Base-by-base conservation (phyloP, 1,140 invertebrate species). In the Trissolcus basalis region DNA sequence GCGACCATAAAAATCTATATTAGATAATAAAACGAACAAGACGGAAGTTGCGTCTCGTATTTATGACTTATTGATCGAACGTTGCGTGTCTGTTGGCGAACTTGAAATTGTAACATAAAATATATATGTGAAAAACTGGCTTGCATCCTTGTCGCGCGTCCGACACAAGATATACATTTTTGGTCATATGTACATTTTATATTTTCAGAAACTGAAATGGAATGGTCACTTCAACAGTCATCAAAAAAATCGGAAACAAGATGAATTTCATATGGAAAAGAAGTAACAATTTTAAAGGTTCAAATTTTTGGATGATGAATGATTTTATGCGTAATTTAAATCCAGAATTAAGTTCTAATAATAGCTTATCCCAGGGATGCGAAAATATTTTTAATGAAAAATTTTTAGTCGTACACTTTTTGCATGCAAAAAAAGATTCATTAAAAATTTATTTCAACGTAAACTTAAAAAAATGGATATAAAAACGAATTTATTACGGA, bases 91-190 rank as follows among this genome's bases (percentile, higher is more conserved):
- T 39, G 45, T 50, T 27, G 58, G 12, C 7, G 14, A 9, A 13
- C 5, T n/a, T 32, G 43, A 65, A 65, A 65, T 65, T 65, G 55
- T 65, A 59, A 59, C 54, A 59, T 65, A 48, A 47, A 65, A 54
- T 19, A 67, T 67, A 50, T 61, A 61, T 56, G 19, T 47, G 11
- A 61, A 65, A 67, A 65, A 60, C 49, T 65, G 50, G 54, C 50
- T 67, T 55, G 33, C 4, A 39, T 67, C 41, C 27, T 53, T 13
- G 12, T 4, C 10, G 53, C 16, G 11, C 11, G 9, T 44, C 32
- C 55, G 58, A 71, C 61, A 71, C 43, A 43, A 70, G 67, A 70
- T 61, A 56, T 54, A 3, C 1, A 69, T 63, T 70, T 70, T 70
- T 50, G 45, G 58, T 56, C 58, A 61, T 56, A 61, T 63, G 61